Evolutionary conservation across 2,888 invertebrate species (phyloP).

Genomic region (Dasysyrphus albostriatus): DNA sequence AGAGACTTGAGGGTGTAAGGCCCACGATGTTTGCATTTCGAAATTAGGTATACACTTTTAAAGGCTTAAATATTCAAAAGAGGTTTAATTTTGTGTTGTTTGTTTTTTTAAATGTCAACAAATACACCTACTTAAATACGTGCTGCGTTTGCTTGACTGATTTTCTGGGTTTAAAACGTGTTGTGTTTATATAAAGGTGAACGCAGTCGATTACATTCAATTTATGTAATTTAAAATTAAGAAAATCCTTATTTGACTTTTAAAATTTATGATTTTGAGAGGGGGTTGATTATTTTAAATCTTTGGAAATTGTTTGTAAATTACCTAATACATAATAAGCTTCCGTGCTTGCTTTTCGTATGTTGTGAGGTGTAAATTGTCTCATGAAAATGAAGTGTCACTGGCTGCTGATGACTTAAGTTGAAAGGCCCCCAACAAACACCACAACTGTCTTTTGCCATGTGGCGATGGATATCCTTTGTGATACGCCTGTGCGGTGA

Average conservation of each 20-base stretch:
- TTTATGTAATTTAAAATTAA: not conserved
- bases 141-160: conserved; percentile 31
- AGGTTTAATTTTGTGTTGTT: not conserved
- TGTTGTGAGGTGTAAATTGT: too few species aligned
- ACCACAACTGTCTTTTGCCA: too few species aligned
- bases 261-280: not conserved
- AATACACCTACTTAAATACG: conserved; percentile 27
- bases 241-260: not conserved
- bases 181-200: conserved; percentile 5
- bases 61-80: conserved; percentile 23
- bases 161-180: not conserved
- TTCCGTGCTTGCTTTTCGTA: too few species aligned
- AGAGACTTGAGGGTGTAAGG: conserved; percentile 14
- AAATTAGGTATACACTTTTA: conserved; percentile 26
- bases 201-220: not conserved
- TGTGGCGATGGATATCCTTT: too few species aligned
- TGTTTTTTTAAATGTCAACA: not conserved
- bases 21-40: conserved; percentile 32
- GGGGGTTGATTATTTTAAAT: too few species aligned
- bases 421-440: too few species aligned
- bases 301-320: too few species aligned
- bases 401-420: too few species aligned
- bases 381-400: too few species aligned
- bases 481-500: too few species aligned
- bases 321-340: too few species aligned